Conservation (phyloP, 2,113 vertebrate species). For the Xenotilapia longispinis region DNA sequence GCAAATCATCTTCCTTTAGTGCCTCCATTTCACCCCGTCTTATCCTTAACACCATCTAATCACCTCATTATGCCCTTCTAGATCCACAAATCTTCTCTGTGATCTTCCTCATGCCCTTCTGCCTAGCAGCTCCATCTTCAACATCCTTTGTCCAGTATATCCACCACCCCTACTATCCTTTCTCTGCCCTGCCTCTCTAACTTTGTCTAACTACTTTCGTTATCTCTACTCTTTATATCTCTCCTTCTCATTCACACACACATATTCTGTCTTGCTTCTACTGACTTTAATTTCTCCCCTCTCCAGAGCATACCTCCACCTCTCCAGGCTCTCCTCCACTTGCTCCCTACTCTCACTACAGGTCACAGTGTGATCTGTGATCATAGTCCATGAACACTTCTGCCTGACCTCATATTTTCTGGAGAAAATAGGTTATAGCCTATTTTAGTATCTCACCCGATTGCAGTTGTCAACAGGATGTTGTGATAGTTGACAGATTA, state of each 20-base stretch:
- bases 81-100: background rate
- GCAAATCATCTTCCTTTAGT: background rate
- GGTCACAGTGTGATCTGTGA: background rate
- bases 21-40: background rate
- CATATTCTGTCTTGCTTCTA: background rate
- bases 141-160: background rate
- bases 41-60: background rate
- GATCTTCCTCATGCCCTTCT: background rate
- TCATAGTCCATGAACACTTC: background rate
- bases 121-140: background rate
- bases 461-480: background rate
- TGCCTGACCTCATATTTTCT: background rate
- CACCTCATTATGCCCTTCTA: background rate
- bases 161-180: background rate
- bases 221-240: rapidly evolving
- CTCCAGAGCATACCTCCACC: background rate
- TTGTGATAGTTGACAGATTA: background rate
- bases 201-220: background rate
- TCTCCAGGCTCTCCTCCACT: background rate
- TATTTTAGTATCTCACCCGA: background rate
- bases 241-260: background rate
- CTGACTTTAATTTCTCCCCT: background rate
- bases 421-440: background rate
- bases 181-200: background rate
- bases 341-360: background rate